These are phyloP conservation scores for Nebria brevicollis DNA, from an alignment of 2,888 invertebrate genomes.

Conservation along the genomic window DNA sequence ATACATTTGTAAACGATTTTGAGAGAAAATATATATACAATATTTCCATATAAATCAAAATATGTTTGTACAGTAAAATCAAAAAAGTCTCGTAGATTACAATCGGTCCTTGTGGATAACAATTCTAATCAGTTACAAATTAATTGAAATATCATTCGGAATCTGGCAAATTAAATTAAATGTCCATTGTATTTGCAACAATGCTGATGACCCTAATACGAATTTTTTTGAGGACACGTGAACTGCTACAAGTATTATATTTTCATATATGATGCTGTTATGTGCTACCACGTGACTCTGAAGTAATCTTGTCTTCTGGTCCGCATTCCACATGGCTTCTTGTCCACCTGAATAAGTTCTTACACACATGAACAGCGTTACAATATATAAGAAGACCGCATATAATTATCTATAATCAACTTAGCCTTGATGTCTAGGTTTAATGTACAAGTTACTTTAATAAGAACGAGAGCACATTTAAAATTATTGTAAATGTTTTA, in stretches of 20 bases:
- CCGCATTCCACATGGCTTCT: conserved; percentile 31
- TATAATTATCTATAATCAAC: neutral
- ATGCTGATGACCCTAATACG: conserved; percentile 1
- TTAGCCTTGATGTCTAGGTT: neutral
- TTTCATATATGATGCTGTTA: neutral
- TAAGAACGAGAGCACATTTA: neutral
- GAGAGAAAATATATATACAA: too few species aligned
- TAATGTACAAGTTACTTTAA: neutral
- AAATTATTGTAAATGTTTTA: conserved; percentile 12
- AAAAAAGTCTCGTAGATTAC: neutral
- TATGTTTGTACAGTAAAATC: too few species aligned
- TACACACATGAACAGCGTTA: conserved; percentile 8
- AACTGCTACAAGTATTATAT: neutral
- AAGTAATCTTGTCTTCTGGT: conserved; percentile 17
- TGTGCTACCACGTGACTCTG: conserved; percentile 8
- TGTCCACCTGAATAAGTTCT: conserved; percentile 30
- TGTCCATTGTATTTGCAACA: neutral
- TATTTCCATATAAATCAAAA: too few species aligned
- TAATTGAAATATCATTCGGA: neutral
- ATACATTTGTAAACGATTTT: too few species aligned
- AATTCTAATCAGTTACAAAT: neutral
- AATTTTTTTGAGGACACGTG: neutral
- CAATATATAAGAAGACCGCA: neutral
- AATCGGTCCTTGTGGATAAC: neutral
- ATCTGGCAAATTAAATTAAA: neutral